These are phyloP conservation scores for Cyanocitta stelleri DNA, from an alignment of 2,113 vertebrate genomes.

Conservation along the genomic window DNA sequence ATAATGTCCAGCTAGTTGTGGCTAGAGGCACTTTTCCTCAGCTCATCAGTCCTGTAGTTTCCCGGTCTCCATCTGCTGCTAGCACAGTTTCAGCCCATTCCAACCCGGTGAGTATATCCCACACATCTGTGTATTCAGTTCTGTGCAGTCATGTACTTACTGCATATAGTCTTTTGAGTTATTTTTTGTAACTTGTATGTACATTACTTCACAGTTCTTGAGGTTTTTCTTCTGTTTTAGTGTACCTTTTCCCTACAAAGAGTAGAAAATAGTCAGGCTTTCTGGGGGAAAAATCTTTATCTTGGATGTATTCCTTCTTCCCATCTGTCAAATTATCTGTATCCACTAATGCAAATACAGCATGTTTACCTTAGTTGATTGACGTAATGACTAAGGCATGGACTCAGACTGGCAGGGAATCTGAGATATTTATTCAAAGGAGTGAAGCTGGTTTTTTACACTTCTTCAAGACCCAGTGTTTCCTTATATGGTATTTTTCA, in stretches of 20 bases:
- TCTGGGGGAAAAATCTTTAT: background rate
- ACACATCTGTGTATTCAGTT: background rate
- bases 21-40: constrained; percentile 86
- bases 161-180: background rate
- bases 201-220: background rate
- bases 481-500: background rate
- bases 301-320: background rate
- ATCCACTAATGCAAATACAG: background rate
- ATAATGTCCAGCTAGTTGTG: constrained; percentile 84
- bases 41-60: constrained; percentile 84
- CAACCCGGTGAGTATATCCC: constrained; percentile 76
- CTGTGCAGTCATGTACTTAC: background rate
- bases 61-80: constrained; percentile 89
- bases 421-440: background rate
- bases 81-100: constrained; percentile 92
- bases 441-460: background rate
- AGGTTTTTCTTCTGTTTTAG: background rate
- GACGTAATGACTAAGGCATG: background rate
- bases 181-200: background rate
- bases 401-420: background rate
- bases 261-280: background rate
- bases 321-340: background rate
- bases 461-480: background rate
- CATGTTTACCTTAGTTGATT: background rate
- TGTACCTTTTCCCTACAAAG: background rate